phyloP scores from a whole-genome alignment of 2,797 vertebrate species.

The Dendrocincla tyrannina region DNA sequence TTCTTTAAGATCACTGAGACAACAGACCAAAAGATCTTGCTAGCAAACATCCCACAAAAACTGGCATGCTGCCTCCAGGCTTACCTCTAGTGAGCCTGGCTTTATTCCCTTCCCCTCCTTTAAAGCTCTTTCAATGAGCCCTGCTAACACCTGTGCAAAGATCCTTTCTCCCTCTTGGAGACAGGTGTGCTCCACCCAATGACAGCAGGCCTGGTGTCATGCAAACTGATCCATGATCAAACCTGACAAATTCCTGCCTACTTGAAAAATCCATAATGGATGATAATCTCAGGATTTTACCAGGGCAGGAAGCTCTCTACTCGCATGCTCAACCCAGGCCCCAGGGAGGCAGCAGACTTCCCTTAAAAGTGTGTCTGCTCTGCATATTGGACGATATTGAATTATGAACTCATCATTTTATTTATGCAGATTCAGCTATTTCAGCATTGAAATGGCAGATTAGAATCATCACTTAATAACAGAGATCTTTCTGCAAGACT shows the following conservation, averaged over 20 bases:
- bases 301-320: not conserved
- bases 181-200: too few relatives aligned
- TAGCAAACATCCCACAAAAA: not conserved
- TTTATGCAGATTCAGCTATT: not conserved
- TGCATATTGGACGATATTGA: not conserved
- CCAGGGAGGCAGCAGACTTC: not conserved
- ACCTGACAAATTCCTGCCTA: not conserved
- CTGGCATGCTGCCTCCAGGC: not conserved
- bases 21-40: not conserved
- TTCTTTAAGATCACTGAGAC: not conserved
- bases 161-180: not conserved
- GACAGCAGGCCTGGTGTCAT: not conserved
- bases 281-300: too few relatives aligned
- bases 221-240: not conserved
- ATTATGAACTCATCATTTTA: not conserved
- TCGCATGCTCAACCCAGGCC: not conserved
- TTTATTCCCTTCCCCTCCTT: not conserved
- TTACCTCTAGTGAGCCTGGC: not conserved
- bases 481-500: not conserved
- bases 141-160: not conserved
- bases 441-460: not conserved
- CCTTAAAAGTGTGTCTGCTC: not conserved
- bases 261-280: not conserved
- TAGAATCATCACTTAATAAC: not conserved
- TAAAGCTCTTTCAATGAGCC: not conserved